phyloP scores from a whole-genome alignment of 2,797 vertebrate genomes.

The Linurgus olivaceus region DNA sequence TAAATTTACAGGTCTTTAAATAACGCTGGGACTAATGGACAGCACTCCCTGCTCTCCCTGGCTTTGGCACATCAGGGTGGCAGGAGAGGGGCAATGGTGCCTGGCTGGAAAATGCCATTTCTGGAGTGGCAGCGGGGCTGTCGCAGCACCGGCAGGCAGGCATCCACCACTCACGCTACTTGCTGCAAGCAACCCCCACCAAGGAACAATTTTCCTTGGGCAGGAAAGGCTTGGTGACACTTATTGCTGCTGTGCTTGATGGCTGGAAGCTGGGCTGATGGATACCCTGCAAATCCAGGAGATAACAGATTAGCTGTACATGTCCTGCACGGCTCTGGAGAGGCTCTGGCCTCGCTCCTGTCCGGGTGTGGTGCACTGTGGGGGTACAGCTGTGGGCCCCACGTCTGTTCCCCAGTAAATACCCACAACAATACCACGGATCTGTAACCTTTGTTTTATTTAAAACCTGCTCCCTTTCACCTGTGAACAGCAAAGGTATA shows the following conservation, averaged over 20 bases:
- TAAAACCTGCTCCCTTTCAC: conserved; percentile 68
- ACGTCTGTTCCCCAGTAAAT: neutral
- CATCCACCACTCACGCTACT: rapidly evolving
- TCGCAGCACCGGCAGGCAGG: rapidly evolving
- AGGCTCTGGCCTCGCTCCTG: neutral
- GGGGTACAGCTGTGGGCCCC: neutral
- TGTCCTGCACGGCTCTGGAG: neutral
- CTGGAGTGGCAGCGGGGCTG: neutral
- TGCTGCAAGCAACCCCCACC: neutral
- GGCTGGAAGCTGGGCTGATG: conserved; percentile 33
- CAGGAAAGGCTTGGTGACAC: conserved; percentile 32
- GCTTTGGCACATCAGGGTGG: rapidly evolving
- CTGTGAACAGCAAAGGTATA: conserved; percentile 63
- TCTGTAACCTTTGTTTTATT: conserved; percentile 59
- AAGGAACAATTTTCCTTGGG: conserved; percentile 18
- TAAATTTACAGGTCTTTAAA: neutral
- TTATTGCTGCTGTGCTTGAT: conserved; percentile 10
- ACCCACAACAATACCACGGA: neutral
- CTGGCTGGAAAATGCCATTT: neutral
- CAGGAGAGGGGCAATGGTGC: neutral
- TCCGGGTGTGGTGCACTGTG: neutral
- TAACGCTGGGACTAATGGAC: neutral
- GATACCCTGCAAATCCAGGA: conserved; percentile 28
- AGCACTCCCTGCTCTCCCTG: neutral
- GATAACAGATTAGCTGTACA: conserved; percentile 5